Evolutionary conservation across 2,113 vertebrate species (phyloP), one percentile per base, ranked within the genome.

Genomic region (Solea senegalensis): DNA sequence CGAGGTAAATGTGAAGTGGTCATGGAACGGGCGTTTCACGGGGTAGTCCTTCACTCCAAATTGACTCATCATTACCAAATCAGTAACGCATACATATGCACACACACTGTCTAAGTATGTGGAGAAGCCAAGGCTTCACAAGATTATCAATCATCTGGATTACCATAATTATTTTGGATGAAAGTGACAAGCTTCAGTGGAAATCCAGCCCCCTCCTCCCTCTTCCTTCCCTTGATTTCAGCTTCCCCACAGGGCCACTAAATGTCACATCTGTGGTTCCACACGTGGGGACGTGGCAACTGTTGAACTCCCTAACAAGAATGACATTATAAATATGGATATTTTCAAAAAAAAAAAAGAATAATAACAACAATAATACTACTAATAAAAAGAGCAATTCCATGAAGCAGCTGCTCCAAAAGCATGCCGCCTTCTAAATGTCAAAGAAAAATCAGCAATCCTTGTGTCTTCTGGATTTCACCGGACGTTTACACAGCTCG

Each of bases 201-300:
- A 39, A 62, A 4, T 41, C 28, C 16, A 48, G 55, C 59, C 16
- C 48, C 9, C 26, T 50, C 40, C 12, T 16, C 39, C 15, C 9
- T 39, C 27, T 16, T 52, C 16, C 8, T 21, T 7, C 58, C n/a
- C 57, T 72, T 74, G 41, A 40, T 45, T n/a, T 28, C 43, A 51
- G 52, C 54, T 58, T 67, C 57, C 56, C 51, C 15, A 15, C 46
- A 0, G 41, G 54, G 8, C 44, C n/a, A 55, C 7, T 65, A 73
- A 84, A 80, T 78, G 62, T 65, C 76, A 82, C 0, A 52, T 62
- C 46, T 67, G 52, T 39, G 15, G 63, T 74, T 51, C 48, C 45
- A 28, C 44, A 65, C 56, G 45, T 44, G 28, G 5, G 34, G 51
- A 16, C 52, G 43, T 65, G 49, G 67, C 50, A 43, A 65, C 51